phyloP scores from a whole-genome alignment of 2,888 invertebrate genomes.

The Cephus sareptanus region DNA sequence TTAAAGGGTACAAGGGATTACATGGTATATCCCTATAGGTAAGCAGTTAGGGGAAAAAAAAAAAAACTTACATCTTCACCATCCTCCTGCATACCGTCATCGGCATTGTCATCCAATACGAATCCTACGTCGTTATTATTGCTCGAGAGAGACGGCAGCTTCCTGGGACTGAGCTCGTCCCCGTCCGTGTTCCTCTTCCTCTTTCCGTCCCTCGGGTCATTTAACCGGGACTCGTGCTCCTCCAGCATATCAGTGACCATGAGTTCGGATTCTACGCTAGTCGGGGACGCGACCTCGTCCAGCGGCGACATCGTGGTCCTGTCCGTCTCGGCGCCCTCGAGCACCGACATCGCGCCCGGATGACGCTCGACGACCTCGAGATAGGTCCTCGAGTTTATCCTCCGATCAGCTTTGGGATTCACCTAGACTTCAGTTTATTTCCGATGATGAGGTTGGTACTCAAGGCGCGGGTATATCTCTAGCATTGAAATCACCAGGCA shows the following conservation, averaged over 20 bases:
- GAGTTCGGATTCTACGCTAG: conserved; percentile 59
- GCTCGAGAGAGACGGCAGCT: conserved; percentile 52
- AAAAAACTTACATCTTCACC: conserved; percentile 57
- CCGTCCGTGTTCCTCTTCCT: conserved; percentile 54
- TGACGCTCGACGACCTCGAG: not conserved
- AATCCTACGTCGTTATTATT: conserved; percentile 63
- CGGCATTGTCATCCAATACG: conserved; percentile 55
- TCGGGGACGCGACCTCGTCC: conserved; percentile 57
- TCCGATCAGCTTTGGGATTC: not conserved
- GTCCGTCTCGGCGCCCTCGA: conserved; percentile 44
- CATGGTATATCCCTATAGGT: not conserved
- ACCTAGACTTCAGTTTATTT: not conserved
- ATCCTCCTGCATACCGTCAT: conserved; percentile 55
- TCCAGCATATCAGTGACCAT: conserved; percentile 62
- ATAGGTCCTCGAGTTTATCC: not conserved
- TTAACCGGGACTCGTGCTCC: conserved; percentile 45
- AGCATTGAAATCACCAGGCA: not conserved
- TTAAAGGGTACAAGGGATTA: not conserved
- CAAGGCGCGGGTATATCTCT: not conserved
- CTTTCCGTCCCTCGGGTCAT: conserved; percentile 39
- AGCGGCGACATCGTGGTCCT: conserved; percentile 60
- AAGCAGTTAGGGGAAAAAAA: not conserved
- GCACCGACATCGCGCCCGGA: conserved; percentile 9
- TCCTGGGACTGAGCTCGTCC: conserved; percentile 54
- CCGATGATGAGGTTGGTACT: not conserved